Evolutionary conservation across 92 coral and sea anemone species (phyloP).

Genomic region (Porites divaricata): DNA sequence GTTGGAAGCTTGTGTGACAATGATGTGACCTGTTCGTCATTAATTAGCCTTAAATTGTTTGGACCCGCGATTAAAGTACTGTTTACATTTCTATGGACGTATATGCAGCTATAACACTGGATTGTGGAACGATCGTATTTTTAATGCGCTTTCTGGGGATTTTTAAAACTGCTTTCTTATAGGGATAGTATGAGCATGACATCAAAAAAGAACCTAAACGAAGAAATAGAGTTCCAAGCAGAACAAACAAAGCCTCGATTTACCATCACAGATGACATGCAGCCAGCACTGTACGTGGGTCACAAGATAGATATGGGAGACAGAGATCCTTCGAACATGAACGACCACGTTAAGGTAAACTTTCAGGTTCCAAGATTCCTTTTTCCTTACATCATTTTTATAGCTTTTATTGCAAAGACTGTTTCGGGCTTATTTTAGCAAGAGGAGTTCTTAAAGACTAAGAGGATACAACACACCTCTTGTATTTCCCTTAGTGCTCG

Average conservation of each 20-base stretch:
- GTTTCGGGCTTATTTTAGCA: too few relatives aligned
- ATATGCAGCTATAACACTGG: not conserved
- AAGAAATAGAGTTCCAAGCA: constrained; percentile 7
- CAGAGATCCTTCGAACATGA: constrained; percentile 81
- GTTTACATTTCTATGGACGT: too few relatives aligned
- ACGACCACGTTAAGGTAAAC: constrained; percentile 79
- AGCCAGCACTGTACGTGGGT: constrained; percentile 25
- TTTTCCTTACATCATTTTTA: too few relatives aligned
- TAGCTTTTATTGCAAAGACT: too few relatives aligned
- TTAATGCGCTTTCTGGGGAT: not conserved
- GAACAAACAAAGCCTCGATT: constrained; percentile 14
- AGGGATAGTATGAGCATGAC: not conserved
- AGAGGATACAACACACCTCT: too few relatives aligned
- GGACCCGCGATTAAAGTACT: too few relatives aligned
- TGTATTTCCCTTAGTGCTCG: too few relatives aligned
- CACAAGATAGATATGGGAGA: constrained; percentile 66
- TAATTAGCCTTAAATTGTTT: not conserved
- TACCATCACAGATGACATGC: not conserved
- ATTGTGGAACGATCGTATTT: not conserved
- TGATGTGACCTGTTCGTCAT: not conserved
- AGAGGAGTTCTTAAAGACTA: too few relatives aligned
- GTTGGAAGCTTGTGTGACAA: not conserved
- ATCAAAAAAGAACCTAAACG: not conserved
- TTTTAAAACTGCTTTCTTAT: not conserved
- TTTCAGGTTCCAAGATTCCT: too few relatives aligned